Base-by-base conservation (phyloP, 1,140 invertebrate species). In the Nasonia vitripennis region DNA sequence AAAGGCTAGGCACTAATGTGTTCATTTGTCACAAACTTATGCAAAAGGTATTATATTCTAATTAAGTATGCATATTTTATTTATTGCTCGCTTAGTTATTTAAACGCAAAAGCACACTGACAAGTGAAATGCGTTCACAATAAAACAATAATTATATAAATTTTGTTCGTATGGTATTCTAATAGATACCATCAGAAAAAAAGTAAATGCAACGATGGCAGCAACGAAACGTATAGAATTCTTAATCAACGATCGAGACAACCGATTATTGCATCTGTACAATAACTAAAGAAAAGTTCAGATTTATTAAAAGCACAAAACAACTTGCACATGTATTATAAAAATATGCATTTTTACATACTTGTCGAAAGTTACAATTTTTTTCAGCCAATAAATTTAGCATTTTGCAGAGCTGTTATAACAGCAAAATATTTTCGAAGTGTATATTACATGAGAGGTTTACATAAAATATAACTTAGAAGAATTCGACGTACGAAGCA, bases 401-500 rank as follows among this genome's bases (percentile, higher is more conserved):
- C n/a, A 7, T 11, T 14, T 12, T 51, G 14, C 48, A 17, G 20
- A 62, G 20, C 55, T n/a, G 20, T 10, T n/a, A 17, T 7, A 62
- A 45, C 1, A 34, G 23, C 23, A 27, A 31, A 27, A 2, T 27
- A 34, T 71, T 71, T 27, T 71, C 5, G 31, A 71, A 71, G 7
- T 5, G 31, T 31, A 31, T 12, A 31, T 27, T 71, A 31, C 23
- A 71, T 71, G 7, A 31, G 23, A 2, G 11, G 12, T 27, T 17
- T 31, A 71, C 34, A 71, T 31, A 62, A 62, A 45, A n/a, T 62
- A 62, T 62, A 62, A n/a, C 55, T 62, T 62, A n/a, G 45, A 81
- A 70, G 17, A 81, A 23, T 81, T 81, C 62, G 67, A 81, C 78
- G 67, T 81, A 81, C 78, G 67, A 71, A 81, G 67, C 27, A 41